Base-by-base conservation (phyloP, 2,888 invertebrate species). In the Lepeophtheirus nordmannii region DNA sequence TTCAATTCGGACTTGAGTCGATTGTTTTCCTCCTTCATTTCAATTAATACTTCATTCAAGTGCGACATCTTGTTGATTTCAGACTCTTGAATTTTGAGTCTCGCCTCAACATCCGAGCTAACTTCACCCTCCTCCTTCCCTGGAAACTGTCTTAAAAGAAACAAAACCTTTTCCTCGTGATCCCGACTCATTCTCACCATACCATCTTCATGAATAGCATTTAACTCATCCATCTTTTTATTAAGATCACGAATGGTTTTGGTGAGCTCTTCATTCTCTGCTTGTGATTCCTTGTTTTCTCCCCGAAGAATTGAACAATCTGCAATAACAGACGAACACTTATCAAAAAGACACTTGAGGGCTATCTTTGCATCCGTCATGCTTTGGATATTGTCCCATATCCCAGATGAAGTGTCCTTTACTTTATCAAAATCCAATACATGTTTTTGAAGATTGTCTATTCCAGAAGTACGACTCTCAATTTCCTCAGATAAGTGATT, bases 161-260 rank as follows among this genome's bases (percentile, higher is more conserved):
- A 70, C 12, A 74, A 71, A 69, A 82, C 81, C 75, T 83, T 83
- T 66, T 82, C 81, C 70, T 83, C 82, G 71, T 82, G 81, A 67
- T 81, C 80, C 62, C 78, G 74, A 71, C 82, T 81, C n/a, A 82
- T 74, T 17, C 74, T 74, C 0, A 80, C 76, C 56, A 84, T 69
- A 64, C 80, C 78, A 17, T 46, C 53, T 17, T 46, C 53, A 17
- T 46, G 53, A 14, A 46, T 17, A 17, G 8, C 14, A 17, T 14
- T n/a, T 17, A 46, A 17, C 65, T 79, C 75, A 68, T 82, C 78
- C 67, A 81, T 79, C 69, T 81, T 78, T 0, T 76, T 72, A 68
- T 79, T 78, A 65, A 76, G 9, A n/a, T 62, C 39, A 23, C 39
- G 17, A 11, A 40, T 62, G n/a, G 37, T 40, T 41, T 62, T 40